A percentile compares a stretch with the other conserved stretches of the same genome.
These are phyloP conservation scores for Diadema setosum DNA, from an alignment of 35 echinoderm and acorn worm species.

Conservation along the genomic window DNA sequence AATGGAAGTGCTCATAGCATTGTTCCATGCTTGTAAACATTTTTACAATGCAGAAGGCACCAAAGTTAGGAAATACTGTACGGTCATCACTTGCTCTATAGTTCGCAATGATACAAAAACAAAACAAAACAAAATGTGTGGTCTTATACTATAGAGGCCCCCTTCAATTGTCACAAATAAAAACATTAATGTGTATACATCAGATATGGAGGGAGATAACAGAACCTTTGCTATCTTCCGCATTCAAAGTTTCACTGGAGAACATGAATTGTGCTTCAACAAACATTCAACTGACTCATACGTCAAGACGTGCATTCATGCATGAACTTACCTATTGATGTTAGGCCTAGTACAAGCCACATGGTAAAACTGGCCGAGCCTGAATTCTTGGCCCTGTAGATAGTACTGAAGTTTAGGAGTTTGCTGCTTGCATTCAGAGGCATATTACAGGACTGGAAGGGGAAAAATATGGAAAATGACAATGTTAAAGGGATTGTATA, in stretches of 20 bases:
- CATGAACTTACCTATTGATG: not conserved
- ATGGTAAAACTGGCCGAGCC: not conserved
- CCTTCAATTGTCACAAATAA: too few species aligned
- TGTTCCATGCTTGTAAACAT: too few species aligned
- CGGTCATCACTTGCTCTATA: too few species aligned
- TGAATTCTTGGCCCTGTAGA: not conserved
- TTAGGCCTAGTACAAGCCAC: not conserved
- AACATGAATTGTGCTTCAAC: not conserved
- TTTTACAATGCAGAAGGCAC: too few species aligned
- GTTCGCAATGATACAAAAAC: too few species aligned
- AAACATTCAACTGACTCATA: not conserved
- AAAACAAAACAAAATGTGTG: too few species aligned
- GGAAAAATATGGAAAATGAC: not conserved
- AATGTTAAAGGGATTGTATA: not conserved
- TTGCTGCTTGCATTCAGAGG: not conserved
- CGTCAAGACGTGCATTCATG: not conserved
- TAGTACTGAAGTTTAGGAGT: not conserved
- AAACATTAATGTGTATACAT: not conserved
- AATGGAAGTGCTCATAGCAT: too few species aligned
- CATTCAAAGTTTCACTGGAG: not conserved
- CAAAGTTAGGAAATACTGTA: too few species aligned
- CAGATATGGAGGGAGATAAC: not conserved
- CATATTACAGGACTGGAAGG: not conserved
- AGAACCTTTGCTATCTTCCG: not conserved
- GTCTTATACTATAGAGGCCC: too few species aligned